Evolutionary conservation across 1,140 invertebrate species (phyloP), one percentile per base, ranked within the genome.

Genomic region (Hydropsyche tenuis): DNA sequence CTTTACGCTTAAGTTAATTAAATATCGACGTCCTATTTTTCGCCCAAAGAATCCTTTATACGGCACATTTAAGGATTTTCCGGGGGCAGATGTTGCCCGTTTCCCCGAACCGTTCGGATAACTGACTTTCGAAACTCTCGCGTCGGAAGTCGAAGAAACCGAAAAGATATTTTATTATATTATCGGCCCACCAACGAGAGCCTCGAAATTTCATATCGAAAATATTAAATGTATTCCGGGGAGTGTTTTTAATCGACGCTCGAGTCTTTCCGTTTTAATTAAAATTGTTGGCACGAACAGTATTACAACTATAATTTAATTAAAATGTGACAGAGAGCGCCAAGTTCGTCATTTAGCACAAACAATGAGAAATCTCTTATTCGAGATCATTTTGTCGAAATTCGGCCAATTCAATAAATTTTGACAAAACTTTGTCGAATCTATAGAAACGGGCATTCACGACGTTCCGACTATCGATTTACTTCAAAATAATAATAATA

Each of bases 121-220:
- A 60, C 56, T 60, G 56, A 60, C 56, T 60, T 60, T 60, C 56
- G 30, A 60, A 60, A 60, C 56, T 60, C 56, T 48, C 3, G 30
- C 30, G 22, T 25, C 56, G 18, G 25, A 48, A 60, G 56, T 60
- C 56, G 22, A 60, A 60, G 56, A 25, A 60, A 25, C 30, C 23
- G 56, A 60, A 60, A 60, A 25, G 56, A 60, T 60, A 60, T 60
- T 37, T 37, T 60, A 60, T 60, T 60, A 60, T 60, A 60, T 60
- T 60, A 60, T 60, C 56, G 56, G 22, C 56, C 23, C 12, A 14
- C 22, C 22, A 37, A 9, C 9, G 56, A 27, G 25, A 60, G 4
- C 22, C 30, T 37, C 56, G 22, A 25, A 60, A 60, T 60, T 60
- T 60, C 18, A 60, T 60, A 60, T 60, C 56, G 56, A 23, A 60